Conservation (phyloP, 1,140 invertebrate species). For the Lepidurus couesii region DNA sequence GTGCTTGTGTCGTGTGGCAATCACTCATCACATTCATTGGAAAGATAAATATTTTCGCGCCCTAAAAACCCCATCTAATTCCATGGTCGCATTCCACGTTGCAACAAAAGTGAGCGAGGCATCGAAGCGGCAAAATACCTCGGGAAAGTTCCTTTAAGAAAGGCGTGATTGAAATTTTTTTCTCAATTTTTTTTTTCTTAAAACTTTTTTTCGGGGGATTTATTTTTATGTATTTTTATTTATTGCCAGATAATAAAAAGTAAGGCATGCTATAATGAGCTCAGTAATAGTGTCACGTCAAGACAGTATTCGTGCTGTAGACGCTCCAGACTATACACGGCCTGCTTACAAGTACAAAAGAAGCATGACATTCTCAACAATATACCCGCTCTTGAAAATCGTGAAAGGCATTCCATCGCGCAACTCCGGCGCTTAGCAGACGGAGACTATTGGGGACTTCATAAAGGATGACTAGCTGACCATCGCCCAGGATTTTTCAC, state of each 20-base stretch:
- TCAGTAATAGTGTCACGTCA: neutral
- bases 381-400: neutral
- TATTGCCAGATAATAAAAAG: too few relatives aligned
- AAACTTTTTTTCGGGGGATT: neutral
- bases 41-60: neutral
- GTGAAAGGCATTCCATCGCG: too few relatives aligned
- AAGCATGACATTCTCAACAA: neutral
- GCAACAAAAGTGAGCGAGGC: neutral
- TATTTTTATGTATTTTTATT: too few relatives aligned
- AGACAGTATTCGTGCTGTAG: neutral
- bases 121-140: neutral
- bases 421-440: too few relatives aligned
- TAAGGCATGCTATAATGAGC: neutral
- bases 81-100: conserved; percentile 2
- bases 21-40: neutral
- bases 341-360: neutral
- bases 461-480: too few relatives aligned
- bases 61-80: neutral
- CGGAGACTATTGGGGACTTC: too few relatives aligned
- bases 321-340: neutral
- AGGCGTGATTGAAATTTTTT: neutral
- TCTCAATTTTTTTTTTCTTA: neutral
- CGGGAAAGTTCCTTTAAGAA: too few relatives aligned
- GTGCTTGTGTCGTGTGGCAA: neutral
- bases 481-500: neutral